These are phyloP conservation scores for Carcharodon carcharias DNA, from an alignment of 2,797 vertebrate species.

Conservation along the genomic window DNA sequence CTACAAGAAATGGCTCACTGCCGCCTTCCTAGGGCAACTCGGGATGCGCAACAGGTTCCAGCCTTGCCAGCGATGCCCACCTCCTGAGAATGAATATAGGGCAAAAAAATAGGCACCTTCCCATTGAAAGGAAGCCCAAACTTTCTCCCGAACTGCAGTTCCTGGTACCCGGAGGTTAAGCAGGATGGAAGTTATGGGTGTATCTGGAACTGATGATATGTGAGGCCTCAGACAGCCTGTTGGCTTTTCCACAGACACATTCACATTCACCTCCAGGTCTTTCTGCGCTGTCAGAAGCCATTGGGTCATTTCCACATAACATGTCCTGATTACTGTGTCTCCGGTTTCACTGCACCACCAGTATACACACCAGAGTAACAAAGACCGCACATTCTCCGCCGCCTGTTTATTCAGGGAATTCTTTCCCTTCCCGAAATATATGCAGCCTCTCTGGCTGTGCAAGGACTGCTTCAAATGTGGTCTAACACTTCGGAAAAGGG, in stretches of 20 bases:
- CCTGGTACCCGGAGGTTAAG: neutral
- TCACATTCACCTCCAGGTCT: neutral
- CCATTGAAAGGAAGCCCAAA: neutral
- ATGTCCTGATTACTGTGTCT: neutral
- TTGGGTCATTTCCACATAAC: neutral
- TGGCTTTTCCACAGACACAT: neutral
- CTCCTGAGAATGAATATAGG: no score
- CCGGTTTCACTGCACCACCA: neutral
- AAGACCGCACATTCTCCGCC: neutral
- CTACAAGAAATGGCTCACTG: neutral
- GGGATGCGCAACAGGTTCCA: neutral
- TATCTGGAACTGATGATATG: neutral
- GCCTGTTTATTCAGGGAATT: neutral
- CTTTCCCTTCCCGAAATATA: neutral
- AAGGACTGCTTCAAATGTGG: neutral
- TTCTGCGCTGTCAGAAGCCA: neutral
- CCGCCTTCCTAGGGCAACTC: neutral
- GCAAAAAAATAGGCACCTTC: neutral
- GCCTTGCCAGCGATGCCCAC: neutral
- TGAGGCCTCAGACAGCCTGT: neutral
- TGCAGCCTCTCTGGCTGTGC: neutral
- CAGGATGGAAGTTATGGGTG: neutral
- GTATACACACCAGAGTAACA: neutral
- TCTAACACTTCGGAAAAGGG: neutral
- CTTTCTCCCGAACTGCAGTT: neutral